Percentiles rank a stretch among this genome's conserved stretches.
Conservation (phyloP, 2,888 invertebrate species). For the Acanthosepion lycidas region DNA sequence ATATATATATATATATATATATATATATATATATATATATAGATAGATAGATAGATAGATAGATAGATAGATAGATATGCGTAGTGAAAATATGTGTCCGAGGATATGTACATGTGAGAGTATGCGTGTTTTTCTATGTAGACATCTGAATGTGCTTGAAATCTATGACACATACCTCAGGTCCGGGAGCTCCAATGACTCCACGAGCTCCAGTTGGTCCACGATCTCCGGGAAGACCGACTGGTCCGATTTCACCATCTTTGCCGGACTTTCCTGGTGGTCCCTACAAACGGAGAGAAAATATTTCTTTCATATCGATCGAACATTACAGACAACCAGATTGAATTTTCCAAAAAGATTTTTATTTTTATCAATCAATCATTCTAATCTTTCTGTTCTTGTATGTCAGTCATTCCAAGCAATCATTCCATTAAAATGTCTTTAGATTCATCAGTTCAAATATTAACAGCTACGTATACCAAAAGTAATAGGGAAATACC, state of each 20-base stretch:
- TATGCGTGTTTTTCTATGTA: background rate
- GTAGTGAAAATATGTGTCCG: background rate
- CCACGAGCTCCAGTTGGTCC: conserved; percentile 65
- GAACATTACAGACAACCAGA: background rate
- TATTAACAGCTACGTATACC: too few species aligned
- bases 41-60: conserved; percentile 22
- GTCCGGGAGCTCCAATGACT: conserved; percentile 62
- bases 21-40: background rate
- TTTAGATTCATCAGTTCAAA: too few species aligned
- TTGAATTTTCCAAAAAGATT: background rate
- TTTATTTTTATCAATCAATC: background rate
- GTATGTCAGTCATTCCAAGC: too few species aligned
- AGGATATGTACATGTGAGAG: background rate
- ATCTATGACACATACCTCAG: conserved; percentile 58
- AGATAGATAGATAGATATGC: background rate
- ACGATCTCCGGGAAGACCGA: conserved; percentile 63
- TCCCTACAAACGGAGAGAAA: conserved; percentile 57
- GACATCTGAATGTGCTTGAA: background rate
- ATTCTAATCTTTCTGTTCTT: background rate
- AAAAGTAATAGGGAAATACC: too few species aligned
- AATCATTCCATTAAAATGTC: too few species aligned
- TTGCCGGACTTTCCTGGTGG: conserved; percentile 62
- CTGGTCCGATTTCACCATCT: conserved; percentile 60
- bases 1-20: background rate
- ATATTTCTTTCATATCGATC: background rate